A percentile compares a stretch with the other conserved stretches of the same genome.
Evolutionary conservation across 2,888 invertebrate genomes (phyloP).

Genomic region (Platynereis dumerilii): DNA sequence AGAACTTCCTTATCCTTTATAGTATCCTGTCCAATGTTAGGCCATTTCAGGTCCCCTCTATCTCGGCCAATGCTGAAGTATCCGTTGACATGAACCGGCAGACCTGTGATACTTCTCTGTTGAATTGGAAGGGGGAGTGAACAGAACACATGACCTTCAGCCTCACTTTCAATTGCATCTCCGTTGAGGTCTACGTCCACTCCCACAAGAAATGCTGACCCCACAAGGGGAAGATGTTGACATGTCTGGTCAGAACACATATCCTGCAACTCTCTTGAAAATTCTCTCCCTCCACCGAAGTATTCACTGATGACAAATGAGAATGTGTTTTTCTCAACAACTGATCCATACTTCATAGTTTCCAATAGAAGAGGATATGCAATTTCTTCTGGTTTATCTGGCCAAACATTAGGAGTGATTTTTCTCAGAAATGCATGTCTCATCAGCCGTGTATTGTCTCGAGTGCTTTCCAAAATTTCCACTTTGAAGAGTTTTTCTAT

Average conservation of each 20-base stretch:
- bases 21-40: conserved; percentile 43
- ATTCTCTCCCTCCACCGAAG: conserved; percentile 25
- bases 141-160: conserved; percentile 53
- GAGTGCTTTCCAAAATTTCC: conserved; percentile 13
- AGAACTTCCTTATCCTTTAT: conserved; percentile 43
- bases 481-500: conserved; percentile 16
- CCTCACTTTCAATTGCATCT: conserved; percentile 1
- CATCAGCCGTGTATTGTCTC: conserved; percentile 12
- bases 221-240: conserved; percentile 38
- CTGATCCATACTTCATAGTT: conserved; percentile 9
- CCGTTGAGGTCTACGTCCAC: too few species aligned
- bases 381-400: conserved; percentile 3
- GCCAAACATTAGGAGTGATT: conserved; percentile 12
- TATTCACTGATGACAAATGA: conserved; percentile 30
- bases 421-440: conserved; percentile 2
- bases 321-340: neutral
- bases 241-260: too few species aligned
- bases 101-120: conserved; percentile 45
- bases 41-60: conserved; percentile 56
- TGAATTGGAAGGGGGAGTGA: conserved; percentile 54
- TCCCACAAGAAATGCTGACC: too few species aligned
- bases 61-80: too few species aligned
- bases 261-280: neutral
- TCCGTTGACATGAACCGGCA: too few species aligned
- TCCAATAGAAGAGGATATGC: conserved; percentile 19